Evolutionary conservation across 2,797 vertebrate genomes (phyloP).

Genomic region (Nyctibius grandis): DNA sequence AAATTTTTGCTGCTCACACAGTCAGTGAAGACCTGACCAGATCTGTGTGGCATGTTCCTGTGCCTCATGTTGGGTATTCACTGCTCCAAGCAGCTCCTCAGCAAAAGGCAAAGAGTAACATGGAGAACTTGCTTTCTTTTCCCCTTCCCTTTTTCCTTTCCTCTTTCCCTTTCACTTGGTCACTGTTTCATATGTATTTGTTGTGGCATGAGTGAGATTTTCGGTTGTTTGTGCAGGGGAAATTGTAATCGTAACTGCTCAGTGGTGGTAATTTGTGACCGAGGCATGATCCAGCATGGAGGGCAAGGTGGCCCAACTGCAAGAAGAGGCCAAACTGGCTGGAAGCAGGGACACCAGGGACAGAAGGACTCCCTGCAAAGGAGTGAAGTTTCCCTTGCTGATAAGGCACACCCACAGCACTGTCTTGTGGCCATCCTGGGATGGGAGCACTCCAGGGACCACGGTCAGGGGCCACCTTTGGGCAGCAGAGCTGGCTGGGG

Average conservation of each 20-base stretch:
- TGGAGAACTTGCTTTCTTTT: not conserved
- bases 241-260: not conserved
- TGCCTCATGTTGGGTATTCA: not conserved
- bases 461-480: not conserved
- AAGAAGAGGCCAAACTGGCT: not conserved
- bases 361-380: not conserved
- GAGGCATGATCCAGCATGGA: not conserved
- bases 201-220: not conserved
- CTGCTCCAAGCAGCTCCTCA: not conserved
- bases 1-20: not conserved
- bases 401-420: not conserved
- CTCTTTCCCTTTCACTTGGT: not conserved
- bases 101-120: not conserved
- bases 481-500: not conserved
- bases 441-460: fast-evolving
- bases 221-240: not conserved
- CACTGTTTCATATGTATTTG: not conserved
- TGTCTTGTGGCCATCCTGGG: not conserved
- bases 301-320: not conserved
- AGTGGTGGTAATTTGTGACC: not conserved
- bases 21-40: not conserved
- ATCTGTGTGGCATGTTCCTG: not conserved
- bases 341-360: not conserved
- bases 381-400: not conserved
- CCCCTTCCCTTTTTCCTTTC: not conserved